Conservation (phyloP, 2,113 vertebrate genomes). For the Mohoua ochrocephala region DNA sequence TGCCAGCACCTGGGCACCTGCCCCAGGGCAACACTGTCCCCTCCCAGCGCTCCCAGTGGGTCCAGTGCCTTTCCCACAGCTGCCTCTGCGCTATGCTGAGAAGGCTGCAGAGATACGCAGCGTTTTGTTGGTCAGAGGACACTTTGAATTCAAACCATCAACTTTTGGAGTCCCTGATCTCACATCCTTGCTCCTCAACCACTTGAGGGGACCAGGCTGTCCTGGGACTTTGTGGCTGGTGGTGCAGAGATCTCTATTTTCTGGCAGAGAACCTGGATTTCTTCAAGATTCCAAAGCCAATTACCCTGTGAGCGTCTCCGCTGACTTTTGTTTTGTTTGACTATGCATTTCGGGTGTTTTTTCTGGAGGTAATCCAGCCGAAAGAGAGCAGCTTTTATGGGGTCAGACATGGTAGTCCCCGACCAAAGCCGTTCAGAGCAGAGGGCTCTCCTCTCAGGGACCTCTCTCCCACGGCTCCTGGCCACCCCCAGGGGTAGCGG, state of each 20-base stretch:
- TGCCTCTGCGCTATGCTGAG: background rate
- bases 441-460: background rate
- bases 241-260: background rate
- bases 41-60: background rate
- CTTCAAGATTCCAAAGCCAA: background rate
- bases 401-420: background rate
- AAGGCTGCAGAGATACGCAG: background rate
- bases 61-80: background rate
- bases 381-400: background rate
- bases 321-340: background rate
- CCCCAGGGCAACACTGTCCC: no score
- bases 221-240: background rate
- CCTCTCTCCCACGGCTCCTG: accelerated
- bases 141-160: background rate
- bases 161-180: background rate
- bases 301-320: background rate
- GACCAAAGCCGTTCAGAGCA: background rate
- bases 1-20: background rate
- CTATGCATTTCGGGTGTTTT: background rate
- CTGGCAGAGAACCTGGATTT: background rate
- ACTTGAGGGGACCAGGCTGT: background rate
- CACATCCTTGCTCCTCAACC: accelerated
- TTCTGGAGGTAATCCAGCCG: background rate
- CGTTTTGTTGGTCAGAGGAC: background rate
- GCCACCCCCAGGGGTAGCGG: accelerated